Base-by-base conservation (phyloP, 2,113 vertebrate species). In the Corvus hawaiiensis region DNA sequence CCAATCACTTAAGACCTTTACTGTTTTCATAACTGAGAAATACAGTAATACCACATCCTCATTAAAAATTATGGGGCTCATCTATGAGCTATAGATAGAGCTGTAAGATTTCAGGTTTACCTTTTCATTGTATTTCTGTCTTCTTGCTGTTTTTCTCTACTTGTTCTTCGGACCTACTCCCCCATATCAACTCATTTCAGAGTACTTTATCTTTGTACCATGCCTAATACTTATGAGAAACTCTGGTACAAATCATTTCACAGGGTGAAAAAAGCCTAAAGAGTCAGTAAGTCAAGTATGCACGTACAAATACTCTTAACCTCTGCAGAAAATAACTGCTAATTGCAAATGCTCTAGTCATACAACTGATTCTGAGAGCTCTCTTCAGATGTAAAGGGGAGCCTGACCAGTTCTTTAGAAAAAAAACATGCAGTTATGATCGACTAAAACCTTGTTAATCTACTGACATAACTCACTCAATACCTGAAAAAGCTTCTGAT, bases 401-500 rank as follows among this genome's bases (percentile, higher is more conserved):
- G 10, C 51, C 80, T 23, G 26, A 80, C 5, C 14, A 49, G 28
- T 20, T 81, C 33, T 71, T 62, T 19, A 52, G 21, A 27, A 79
- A 79, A 7, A 83, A 30, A 51, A 3, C 1, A 4, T 7, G 16
- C 24, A 66, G 7, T 24, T 77, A 69, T 6, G 6, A 54, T 11
- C 54, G 54, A 61, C 26, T 35, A 58, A 58, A 82, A 21, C 9
- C 41, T 17, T 39, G 16, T n/a, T 51, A 32, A 30, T 49, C 32
- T 66, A 49, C 20, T 77, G 77, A 44, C 8, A 30, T 61, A 76
- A 54, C 15, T 76, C 14, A 58, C 9, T 51, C 49, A 71, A 52
- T 98, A 99, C 99, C 99, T 99, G 99, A 71, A 99, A 99, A 30
- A 98, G 19, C 89, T 99, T 99, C 97, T 99, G 99, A 37, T 98